Base-by-base conservation (phyloP, 2,888 invertebrate genomes). In the Stenotaenia linearis region DNA sequence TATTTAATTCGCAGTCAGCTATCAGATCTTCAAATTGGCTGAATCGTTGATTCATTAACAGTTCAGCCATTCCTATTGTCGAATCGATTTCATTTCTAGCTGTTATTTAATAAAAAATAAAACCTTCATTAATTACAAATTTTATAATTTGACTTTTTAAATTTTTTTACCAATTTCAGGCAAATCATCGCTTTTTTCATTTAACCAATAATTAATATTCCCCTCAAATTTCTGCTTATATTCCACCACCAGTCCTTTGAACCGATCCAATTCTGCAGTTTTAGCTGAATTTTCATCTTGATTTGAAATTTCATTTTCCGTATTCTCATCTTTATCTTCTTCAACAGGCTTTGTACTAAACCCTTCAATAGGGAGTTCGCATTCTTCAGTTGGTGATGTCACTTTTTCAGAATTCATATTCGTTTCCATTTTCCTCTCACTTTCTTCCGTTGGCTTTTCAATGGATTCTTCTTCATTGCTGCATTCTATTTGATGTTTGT, bases 41-140 rank as follows among this genome's bases (percentile, higher is more conserved):
- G 80, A 88, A 87, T n/a, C 87, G 83, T 81, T 87, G 85, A n/a
- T 83, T 82, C 80, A 87, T 86, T 80, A 88, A 81, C n/a, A 88
- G 83, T 79, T 86, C 84, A 0, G 87, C 86, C 82, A 87, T 85
- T 23, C 88, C 88, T 75, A 86, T 83, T 7, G 84, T 83, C 4
- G 86, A 83, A 21, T 86, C 82, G 15, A 87, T 85, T 83, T 86
- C 84, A 77, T 87, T 87, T 21, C 81, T 78, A 45, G 84, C 87
- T 87, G 82, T 9, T n/a, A n/a, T n/a, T n/a, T n/a, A 83, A 82
- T 18, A 77, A 9, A 40, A 79, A 77, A 69, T 21, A 21, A 77
- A 40, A 69, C 23, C 25, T 25, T 69, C 23, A 28, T 28, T 28
- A 10, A 69, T 7, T 61, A 3, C 4, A 15, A 45, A 10, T 6